Evolutionary conservation across 2,797 vertebrate species (phyloP).

Genomic region (Myoxocephalus aenaeus): DNA sequence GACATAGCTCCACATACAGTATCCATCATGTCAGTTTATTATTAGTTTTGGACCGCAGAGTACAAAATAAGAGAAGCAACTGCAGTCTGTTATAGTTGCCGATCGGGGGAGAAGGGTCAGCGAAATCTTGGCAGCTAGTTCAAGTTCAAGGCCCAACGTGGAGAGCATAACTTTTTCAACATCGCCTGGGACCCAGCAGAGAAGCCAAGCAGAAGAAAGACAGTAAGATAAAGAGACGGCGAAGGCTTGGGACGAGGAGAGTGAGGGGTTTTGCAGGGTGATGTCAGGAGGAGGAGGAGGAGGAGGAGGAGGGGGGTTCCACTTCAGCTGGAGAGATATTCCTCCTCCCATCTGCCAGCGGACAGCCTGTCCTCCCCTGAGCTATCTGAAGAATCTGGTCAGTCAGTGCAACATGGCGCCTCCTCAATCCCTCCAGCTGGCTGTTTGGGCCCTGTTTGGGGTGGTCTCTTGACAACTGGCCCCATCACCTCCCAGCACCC

Average conservation of each 20-base stretch:
- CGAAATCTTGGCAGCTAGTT: slow-evolving; percentile 60
- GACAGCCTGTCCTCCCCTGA: slow-evolving; percentile 75
- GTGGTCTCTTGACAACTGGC: slow-evolving; percentile 85
- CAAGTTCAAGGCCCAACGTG: slow-evolving; percentile 55
- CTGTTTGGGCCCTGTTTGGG: slow-evolving; percentile 84
- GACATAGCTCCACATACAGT: slow-evolving; percentile 46
- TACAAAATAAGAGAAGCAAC: slow-evolving; percentile 46
- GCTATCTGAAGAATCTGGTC: slow-evolving; percentile 86
- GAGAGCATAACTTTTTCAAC: slow-evolving; percentile 55
- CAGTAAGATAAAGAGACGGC: slow-evolving; percentile 49
- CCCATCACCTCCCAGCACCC: slow-evolving; percentile 60
- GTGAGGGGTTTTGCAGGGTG: slow-evolving; percentile 56
- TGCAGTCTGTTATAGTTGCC: slow-evolving; percentile 41
- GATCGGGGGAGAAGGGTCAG: slow-evolving; percentile 48
- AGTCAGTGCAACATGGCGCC: slow-evolving; percentile 79
- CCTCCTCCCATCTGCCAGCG: slow-evolving; percentile 74
- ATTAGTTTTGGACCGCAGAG: slow-evolving; percentile 63
- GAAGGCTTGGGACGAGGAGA: slow-evolving; percentile 39
- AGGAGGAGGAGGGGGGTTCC: slow-evolving; percentile 30
- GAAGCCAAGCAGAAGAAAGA: slow-evolving; percentile 43
- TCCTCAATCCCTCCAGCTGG: slow-evolving; percentile 82
- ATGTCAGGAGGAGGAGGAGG: slow-evolving; percentile 49
- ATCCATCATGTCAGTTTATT: slow-evolving; percentile 67
- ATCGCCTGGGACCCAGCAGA: slow-evolving; percentile 35
- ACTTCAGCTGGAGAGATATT: slow-evolving; percentile 59